Base-by-base conservation (phyloP, 2,888 invertebrate genomes). In the Apodemia duryi region DNA sequence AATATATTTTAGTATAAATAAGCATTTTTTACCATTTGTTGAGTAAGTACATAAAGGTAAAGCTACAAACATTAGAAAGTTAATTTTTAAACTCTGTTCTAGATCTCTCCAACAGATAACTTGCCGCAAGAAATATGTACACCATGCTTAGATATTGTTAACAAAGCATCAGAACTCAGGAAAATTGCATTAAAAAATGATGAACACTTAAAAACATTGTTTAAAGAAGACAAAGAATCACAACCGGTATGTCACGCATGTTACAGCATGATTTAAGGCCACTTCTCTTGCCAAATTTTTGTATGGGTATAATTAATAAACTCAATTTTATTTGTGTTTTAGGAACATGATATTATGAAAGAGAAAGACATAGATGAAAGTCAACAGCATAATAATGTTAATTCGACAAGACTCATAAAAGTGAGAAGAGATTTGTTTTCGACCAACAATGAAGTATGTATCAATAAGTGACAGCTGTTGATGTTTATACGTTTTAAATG, bases 41-140 rank as follows among this genome's bases (percentile, higher is more conserved):
- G 35, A 35, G 35, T 35, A 35, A 35, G 4, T 38, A 38, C 38
- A 9, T 9, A 38, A 1, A 9, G 9, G 38, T 6, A 38, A 9
- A 43, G 43, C 3, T 43, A 11, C 43, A 43, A 43, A 43, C 11
- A 43, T 11, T 43, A 43, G 43, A 11, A 2, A 43, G 13, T 46
- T 6, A 46, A 13, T 46, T n/a, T 13, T 11, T 1, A 13, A 46
- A n/a, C 4, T 64, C 61, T 60, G 43, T 69, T 70, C 38, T 49
- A 72, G 72, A 66, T 72, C 6, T 64, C 65, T 61, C 11, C 68
- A 62, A 52, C 72, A 52, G 82, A 84, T 61, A 76, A 79, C 54
- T 73, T 88, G 38, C 88, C 88, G 0, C 73, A 73, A 49, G 84
- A 80, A 70, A 79, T 88, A 68, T 88, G 88, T 70, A 54, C 5